A percentile compares a stretch with the other conserved stretches of the same genome.
phyloP scores from a whole-genome alignment of 2,113 vertebrate genomes.

The Pteropus alecto region DNA sequence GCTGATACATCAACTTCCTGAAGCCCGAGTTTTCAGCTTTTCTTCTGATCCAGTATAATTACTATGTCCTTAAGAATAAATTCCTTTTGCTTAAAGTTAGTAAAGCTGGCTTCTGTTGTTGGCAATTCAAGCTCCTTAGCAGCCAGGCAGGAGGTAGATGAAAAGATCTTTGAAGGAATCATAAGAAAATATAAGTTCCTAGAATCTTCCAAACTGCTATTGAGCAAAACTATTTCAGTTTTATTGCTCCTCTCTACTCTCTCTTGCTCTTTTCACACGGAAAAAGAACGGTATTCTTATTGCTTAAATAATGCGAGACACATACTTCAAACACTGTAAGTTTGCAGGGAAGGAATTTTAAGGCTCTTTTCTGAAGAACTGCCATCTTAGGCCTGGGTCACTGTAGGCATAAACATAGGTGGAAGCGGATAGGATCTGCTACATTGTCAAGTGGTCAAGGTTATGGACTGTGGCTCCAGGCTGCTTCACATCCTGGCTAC shows the following conservation, averaged over 20 bases:
- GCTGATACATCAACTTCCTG: not conserved
- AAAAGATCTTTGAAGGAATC: not conserved
- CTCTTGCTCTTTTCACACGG: not conserved
- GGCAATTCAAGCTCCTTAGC: not conserved
- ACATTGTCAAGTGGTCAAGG: not conserved
- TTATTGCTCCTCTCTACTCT: not conserved
- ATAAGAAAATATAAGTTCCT: not conserved
- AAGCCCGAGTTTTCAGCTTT: not conserved
- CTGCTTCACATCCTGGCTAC: not conserved
- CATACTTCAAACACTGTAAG: not conserved
- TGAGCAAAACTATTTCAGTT: not conserved
- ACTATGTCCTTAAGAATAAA: conserved; percentile 30
- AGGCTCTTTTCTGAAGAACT: not conserved
- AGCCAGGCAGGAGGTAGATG: not conserved
- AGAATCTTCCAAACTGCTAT: not conserved
- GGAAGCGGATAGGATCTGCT: not conserved
- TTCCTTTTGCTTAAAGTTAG: not conserved
- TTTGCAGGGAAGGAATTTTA: not conserved
- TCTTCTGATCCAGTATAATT: not conserved
- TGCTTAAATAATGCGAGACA: not conserved
- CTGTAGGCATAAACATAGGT: not conserved
- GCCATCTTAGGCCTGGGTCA: not conserved
- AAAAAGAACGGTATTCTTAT: not conserved
- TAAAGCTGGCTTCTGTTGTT: not conserved
- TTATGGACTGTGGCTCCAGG: fast-evolving